Evolutionary conservation across 2,888 invertebrate species (phyloP), one percentile per base, ranked within the genome.

Genomic region (Allolobophora icterica): DNA sequence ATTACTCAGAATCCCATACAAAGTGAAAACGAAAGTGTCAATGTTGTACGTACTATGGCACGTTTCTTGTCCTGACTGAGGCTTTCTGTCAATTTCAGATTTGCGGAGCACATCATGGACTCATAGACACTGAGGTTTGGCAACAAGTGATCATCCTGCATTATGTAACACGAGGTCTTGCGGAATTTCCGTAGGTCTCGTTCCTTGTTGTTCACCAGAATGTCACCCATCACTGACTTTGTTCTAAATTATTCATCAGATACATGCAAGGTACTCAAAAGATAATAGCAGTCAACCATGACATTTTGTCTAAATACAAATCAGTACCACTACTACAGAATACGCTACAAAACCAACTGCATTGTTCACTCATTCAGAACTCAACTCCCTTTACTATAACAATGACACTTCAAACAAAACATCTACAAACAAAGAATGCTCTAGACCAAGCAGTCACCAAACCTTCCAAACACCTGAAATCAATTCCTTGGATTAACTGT

Each of bases 101-200:
- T 97, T 0, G 98, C 97, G 0, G 98, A 98, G 94, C 98, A 97
- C 94, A 96, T 96, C 98, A 99, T 98, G 4, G 97, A 96, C 95
- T 99, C 99, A 58, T 96, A 96, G 0, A 98, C 98, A 0, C 97
- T 97, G 94, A 99, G 97, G 92, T 97, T 96, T 0, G 97, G 97
- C 94, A 97, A 96, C 87, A 99, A 96, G 92, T 97, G 96, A 95
- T 98, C 98, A 93, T 98, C 98, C 93, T 99, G 99, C 95, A 98
- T 97, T 93, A 99, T 99, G 95, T 99, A 99, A 94, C 98, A 98
- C 15, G 97, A 97, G 93, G 97, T 96, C 95, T 97, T 98, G 58
- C 97, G 97, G 96, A 97, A 99, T 92, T 97, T 96, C 83, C 98
- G 96, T 89, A 98, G 96, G 95, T 98, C 98, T 91, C 98, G 96